A percentile compares a stretch with the other conserved stretches of the same genome.
These are phyloP conservation scores for Apis dorsata DNA, from an alignment of 1,140 invertebrate species.

Conservation along the genomic window DNA sequence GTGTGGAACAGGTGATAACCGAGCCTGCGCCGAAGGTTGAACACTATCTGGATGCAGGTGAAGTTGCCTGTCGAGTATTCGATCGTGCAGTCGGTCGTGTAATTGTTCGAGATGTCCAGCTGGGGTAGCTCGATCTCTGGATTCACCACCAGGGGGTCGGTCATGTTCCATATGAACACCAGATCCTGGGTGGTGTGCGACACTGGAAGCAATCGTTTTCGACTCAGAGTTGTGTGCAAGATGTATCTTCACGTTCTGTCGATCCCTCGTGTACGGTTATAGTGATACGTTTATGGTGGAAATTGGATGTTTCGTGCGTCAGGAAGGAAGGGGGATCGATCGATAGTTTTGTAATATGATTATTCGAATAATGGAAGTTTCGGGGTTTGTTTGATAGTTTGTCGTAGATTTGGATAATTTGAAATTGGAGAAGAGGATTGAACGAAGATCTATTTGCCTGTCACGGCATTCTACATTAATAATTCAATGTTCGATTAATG, in stretches of 20 bases:
- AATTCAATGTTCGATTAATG: no score
- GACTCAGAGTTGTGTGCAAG: background rate
- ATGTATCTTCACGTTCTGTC: background rate
- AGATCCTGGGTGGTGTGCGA: conserved; percentile 92
- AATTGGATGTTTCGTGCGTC: background rate
- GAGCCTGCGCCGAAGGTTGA: conserved; percentile 89
- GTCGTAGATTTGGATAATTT: no score
- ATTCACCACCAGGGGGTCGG: conserved; percentile 92
- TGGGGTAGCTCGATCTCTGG: conserved; percentile 92
- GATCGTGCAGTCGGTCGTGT: conserved; percentile 92
- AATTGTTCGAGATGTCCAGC: conserved; percentile 92
- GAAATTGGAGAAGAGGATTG: no score
- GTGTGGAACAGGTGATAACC: conserved; percentile 95
- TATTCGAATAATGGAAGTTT: no score
- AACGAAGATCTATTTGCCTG: no score
- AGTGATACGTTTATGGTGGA: no score
- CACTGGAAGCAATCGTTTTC: conserved; percentile 80
- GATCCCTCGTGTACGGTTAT: background rate
- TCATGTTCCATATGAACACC: conserved; percentile 93
- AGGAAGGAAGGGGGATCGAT: no score
- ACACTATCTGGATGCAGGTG: conserved; percentile 92
- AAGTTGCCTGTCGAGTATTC: conserved; percentile 95
- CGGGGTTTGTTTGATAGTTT: no score
- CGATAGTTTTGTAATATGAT: background rate
- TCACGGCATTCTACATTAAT: no score